Evolutionary conservation across 2,888 invertebrate genomes (phyloP).

Genomic region (Cyclophora albipunctata): DNA sequence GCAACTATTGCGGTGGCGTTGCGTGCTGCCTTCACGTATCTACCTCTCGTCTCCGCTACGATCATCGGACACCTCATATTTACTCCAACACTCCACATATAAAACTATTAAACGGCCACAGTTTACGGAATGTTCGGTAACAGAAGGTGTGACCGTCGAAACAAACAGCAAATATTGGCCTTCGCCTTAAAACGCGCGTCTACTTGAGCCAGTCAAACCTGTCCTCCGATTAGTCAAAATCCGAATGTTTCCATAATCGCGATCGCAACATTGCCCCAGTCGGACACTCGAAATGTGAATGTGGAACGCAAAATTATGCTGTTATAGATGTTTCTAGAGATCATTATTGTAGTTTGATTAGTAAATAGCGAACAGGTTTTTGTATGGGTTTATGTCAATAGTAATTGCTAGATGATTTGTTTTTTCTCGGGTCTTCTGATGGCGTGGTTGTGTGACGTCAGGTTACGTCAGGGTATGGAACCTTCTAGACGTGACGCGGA

Average conservation of each 20-base stretch:
- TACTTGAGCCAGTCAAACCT: slow-evolving; percentile 25
- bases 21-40: slow-evolving; percentile 27
- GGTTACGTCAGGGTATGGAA: slow-evolving; percentile 44
- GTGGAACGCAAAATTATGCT: slow-evolving; percentile 12
- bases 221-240: slow-evolving; percentile 30
- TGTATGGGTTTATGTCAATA: background rate
- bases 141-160: slow-evolving; percentile 6
- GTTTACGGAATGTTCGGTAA: background rate
- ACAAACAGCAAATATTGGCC: slow-evolving; percentile 13
- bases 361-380: too few species aligned
- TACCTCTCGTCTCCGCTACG: slow-evolving; percentile 26
- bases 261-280: slow-evolving; percentile 12
- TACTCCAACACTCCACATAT: background rate
- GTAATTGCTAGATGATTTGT: background rate
- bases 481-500: slow-evolving; percentile 39
- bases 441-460: slow-evolving; percentile 30
- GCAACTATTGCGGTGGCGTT: slow-evolving; percentile 36
- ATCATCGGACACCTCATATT: slow-evolving; percentile 2
- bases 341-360: background rate
- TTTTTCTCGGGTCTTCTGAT: slow-evolving; percentile 8
- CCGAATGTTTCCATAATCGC: slow-evolving; percentile 20
- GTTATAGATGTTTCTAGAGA: slow-evolving; percentile 2
- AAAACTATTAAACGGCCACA: background rate
- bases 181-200: slow-evolving; percentile 18
- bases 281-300: slow-evolving; percentile 11